Evolutionary conservation across 2,797 vertebrate genomes (phyloP).

Genomic region (Lateolabrax maculatus): DNA sequence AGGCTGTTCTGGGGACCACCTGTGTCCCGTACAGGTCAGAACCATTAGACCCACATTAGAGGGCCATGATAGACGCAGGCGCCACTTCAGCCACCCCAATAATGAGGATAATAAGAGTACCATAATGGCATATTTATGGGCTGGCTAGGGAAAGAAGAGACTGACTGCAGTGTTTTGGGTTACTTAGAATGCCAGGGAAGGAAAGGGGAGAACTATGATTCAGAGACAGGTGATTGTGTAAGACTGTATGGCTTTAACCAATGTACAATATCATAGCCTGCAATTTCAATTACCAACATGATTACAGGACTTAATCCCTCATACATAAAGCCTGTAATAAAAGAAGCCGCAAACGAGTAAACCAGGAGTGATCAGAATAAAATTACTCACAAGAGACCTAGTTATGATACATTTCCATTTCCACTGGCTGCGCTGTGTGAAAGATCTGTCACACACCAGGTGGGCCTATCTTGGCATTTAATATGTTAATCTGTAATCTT

Average conservation of each 20-base stretch:
- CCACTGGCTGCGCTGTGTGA: constrained; percentile 64
- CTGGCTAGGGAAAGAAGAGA: constrained; percentile 54
- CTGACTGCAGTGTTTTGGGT: constrained; percentile 52
- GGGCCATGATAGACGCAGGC: constrained; percentile 82
- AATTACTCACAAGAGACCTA: constrained; percentile 68
- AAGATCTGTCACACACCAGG: constrained; percentile 79
- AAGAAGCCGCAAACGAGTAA: constrained; percentile 55
- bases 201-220: constrained; percentile 30
- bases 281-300: constrained; percentile 69
- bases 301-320: constrained; percentile 69
- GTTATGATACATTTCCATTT: constrained; percentile 75
- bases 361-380: constrained; percentile 70
- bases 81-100: constrained; percentile 81
- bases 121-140: constrained; percentile 84
- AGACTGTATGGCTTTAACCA: constrained; percentile 43
- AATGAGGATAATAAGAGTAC: constrained; percentile 86
- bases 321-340: constrained; percentile 52
- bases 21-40: constrained; percentile 88
- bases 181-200: constrained; percentile 37
- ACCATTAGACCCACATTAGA: constrained; percentile 88
- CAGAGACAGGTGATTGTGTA: constrained; percentile 45
- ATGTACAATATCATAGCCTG: constrained; percentile 37
- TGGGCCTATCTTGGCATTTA: constrained; percentile 80
- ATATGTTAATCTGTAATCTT: constrained; percentile 82
- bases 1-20: constrained; percentile 83